These are phyloP conservation scores for Castor canadensis DNA, from an alignment of 2,113 vertebrate genomes.

Conservation along the genomic window DNA sequence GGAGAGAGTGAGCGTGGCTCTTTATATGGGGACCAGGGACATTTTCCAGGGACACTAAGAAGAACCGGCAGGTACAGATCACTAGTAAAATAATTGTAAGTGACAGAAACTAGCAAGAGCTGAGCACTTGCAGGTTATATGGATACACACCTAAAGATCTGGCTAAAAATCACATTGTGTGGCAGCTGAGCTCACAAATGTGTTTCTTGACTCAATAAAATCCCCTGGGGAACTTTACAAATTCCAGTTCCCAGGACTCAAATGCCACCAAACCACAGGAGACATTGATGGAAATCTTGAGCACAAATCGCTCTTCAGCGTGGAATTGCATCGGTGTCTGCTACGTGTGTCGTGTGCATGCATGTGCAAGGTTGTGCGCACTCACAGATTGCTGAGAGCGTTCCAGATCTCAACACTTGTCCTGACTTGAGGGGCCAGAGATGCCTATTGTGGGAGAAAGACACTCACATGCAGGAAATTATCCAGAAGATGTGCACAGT, in stretches of 20 bases:
- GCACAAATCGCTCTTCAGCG: accelerated
- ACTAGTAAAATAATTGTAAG: accelerated
- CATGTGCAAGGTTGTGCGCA: too few species aligned
- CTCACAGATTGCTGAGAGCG: accelerated
- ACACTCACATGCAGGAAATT: neutral
- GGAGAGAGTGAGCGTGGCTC: neutral
- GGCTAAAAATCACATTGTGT: too few species aligned
- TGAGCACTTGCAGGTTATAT: neutral
- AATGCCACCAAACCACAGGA: neutral
- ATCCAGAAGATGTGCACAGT: too few species aligned
- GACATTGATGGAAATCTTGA: too few species aligned
- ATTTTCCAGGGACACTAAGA: neutral
- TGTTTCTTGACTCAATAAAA: neutral
- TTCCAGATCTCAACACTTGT: accelerated
- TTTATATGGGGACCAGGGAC: too few species aligned
- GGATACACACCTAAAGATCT: accelerated
- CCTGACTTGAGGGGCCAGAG: too few species aligned
- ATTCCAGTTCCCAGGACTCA: neutral
- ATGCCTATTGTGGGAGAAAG: neutral
- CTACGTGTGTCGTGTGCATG: too few species aligned
- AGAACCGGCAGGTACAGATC: accelerated
- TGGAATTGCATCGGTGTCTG: too few species aligned
- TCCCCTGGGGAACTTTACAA: neutral
- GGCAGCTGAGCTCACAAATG: neutral
- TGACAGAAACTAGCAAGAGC: neutral